phyloP scores from a whole-genome alignment of 2,888 invertebrate species.

The Phyllotreta striolata region DNA sequence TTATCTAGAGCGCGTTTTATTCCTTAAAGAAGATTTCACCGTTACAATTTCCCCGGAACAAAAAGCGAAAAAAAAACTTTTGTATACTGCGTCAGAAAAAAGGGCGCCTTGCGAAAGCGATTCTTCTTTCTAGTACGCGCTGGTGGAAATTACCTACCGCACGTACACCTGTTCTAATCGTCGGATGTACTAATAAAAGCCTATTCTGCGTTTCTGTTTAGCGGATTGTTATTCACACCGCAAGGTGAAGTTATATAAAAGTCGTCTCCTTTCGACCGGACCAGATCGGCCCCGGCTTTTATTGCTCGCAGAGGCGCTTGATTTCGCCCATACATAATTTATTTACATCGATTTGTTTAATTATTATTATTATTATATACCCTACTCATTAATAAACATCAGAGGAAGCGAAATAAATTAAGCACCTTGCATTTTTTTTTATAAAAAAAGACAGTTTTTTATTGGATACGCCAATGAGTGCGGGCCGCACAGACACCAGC shows the following conservation, averaged over 20 bases:
- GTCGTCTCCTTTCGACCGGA: slow-evolving; percentile 15
- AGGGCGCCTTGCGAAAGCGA: slow-evolving; percentile 10
- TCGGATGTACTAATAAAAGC: slow-evolving; percentile 34
- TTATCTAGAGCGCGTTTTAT: slow-evolving; percentile 15
- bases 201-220: slow-evolving; percentile 33
- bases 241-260: slow-evolving; percentile 34
- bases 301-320: slow-evolving; percentile 5
- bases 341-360: background rate
- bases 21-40: slow-evolving; percentile 5
- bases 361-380: no score
- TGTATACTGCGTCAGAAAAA: slow-evolving; percentile 9
- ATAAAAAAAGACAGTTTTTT: no score
- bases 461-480: background rate
- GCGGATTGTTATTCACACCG: slow-evolving; percentile 39
- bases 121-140: slow-evolving; percentile 22
- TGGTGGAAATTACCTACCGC: slow-evolving; percentile 35
- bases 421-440: no score
- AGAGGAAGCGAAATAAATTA: no score
- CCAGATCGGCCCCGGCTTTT: background rate
- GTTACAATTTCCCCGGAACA: slow-evolving; percentile 4
- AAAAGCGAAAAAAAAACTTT: slow-evolving; percentile 6
- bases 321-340: background rate
- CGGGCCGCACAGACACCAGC: slow-evolving; percentile 1
- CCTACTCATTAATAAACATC: no score
- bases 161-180: slow-evolving; percentile 40